Percentiles rank a stretch among this genome's conserved stretches.
phyloP scores from a whole-genome alignment of 2,888 invertebrate genomes.

The Thalpophila matura region DNA sequence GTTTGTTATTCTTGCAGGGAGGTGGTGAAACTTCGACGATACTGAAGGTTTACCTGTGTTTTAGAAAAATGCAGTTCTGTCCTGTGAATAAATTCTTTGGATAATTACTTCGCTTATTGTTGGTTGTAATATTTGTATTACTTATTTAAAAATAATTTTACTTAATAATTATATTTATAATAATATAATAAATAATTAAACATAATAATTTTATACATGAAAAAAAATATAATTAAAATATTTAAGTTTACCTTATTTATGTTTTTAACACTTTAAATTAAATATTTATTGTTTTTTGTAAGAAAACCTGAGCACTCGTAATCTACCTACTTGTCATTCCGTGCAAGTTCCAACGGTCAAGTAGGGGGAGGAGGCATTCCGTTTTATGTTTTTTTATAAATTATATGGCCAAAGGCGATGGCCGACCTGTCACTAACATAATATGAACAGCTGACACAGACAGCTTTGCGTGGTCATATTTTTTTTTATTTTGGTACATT shows the following conservation, averaged over 20 bases:
- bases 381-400: slow-evolving; percentile 25
- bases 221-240: background rate
- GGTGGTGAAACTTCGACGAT: background rate
- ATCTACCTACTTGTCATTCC: slow-evolving; percentile 49
- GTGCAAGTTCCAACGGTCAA: slow-evolving; percentile 40
- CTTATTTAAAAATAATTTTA: too few relatives aligned
- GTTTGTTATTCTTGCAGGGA: background rate
- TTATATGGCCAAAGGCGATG: slow-evolving; percentile 18
- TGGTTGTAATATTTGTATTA: too few relatives aligned
- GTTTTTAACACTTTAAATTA: too few relatives aligned
- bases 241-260: too few relatives aligned
- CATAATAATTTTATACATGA: too few relatives aligned
- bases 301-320: background rate
- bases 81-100: too few relatives aligned
- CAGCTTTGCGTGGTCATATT: slow-evolving; percentile 20
- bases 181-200: too few relatives aligned
- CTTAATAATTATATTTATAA: too few relatives aligned
- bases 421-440: slow-evolving; percentile 28
- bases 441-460: slow-evolving; percentile 36
- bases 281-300: background rate
- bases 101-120: too few relatives aligned
- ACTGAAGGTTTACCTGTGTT: too few relatives aligned
- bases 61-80: too few relatives aligned
- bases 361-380: slow-evolving; percentile 5
- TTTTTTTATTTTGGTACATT: too few relatives aligned